Base-by-base conservation (phyloP, 2,113 vertebrate genomes). In the Harpagus bidentatus region DNA sequence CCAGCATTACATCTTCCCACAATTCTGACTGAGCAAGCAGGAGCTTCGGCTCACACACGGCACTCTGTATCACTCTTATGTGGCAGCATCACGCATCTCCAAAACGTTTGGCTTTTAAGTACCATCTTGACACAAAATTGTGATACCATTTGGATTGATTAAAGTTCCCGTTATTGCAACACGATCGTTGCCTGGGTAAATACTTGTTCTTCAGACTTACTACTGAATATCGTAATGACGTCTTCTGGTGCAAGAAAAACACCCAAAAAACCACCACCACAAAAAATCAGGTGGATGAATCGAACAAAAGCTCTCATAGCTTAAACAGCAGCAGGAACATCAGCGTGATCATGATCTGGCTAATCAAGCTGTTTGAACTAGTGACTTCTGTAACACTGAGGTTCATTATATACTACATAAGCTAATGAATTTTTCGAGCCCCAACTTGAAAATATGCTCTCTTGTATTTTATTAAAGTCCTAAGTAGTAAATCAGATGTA, bases 1-100 rank as follows among this genome's bases (percentile, higher is more conserved):
- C 15, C 47, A 43, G 20, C 31, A 21, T 7, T 9, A 36, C 32
- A 17, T 28, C 26, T 16, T 53, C 52, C 5, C 48, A 15, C 28
- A 40, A 7, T 26, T 58, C 62, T 1, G 0, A 9, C 2, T 1
- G 25, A 84, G 61, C 1, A 1, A 70, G 86, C 66, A 52, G 61
- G 43, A 78, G 65, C 79, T 58, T 43, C 5, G 1, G 31, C 82
- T 84, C 20, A 10, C 22, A 28, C 0, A 2, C 0, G 0, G 29
- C 67, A 47, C 29, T 28, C 25, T 34, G 29, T 13, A 52, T 13
- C 36, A 1, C 79, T 12, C 28, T 2, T 1, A 38, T 1, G 6
- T 6, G 29, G 63, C 70, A 56, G 52, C 13, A 15, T 3, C 50
- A 15, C 0, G 0, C 15, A 45, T 8, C 42, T 53, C 70, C 59